Evolutionary conservation across 1,140 invertebrate genomes (phyloP).

Genomic region (Diprion similis): DNA sequence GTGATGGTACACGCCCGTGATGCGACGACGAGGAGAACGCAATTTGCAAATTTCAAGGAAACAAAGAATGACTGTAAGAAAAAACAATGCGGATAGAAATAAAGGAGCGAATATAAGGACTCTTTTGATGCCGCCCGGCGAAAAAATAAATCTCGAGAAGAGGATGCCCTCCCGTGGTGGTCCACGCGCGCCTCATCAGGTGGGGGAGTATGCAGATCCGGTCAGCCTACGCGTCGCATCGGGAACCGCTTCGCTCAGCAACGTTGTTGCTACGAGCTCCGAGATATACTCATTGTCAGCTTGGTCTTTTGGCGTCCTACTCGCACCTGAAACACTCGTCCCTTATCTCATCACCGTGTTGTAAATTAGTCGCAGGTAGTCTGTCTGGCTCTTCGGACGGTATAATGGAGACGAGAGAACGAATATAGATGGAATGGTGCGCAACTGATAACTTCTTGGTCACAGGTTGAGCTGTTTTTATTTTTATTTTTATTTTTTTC

Average conservation of each 20-base stretch:
- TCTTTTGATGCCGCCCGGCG: neutral
- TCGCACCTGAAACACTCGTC: slow-evolving; percentile 3
- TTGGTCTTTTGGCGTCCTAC: neutral
- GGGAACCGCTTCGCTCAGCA: neutral
- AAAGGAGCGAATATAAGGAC: too few relatives aligned
- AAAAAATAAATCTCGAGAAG: neutral
- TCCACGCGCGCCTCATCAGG: neutral
- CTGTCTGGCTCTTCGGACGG: slow-evolving; percentile 1
- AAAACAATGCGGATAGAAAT: too few relatives aligned
- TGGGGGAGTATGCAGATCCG: slow-evolving; percentile 6
- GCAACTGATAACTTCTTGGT: too few relatives aligned
- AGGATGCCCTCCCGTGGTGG: neutral
- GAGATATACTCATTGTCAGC: neutral
- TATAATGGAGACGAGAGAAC: too few relatives aligned
- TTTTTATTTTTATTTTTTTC: too few relatives aligned
- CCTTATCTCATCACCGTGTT: slow-evolving; percentile 36
- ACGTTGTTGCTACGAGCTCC: neutral
- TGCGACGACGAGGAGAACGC: too few relatives aligned
- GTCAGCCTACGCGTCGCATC: neutral
- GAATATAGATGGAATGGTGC: too few relatives aligned
- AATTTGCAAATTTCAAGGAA: too few relatives aligned
- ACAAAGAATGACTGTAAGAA: too few relatives aligned
- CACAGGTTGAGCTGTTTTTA: too few relatives aligned
- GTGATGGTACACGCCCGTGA: too few relatives aligned
- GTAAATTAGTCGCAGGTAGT: slow-evolving; percentile 46